Evolutionary conservation across 2,113 vertebrate species (phyloP).

Genomic region (Fregetta grallaria): DNA sequence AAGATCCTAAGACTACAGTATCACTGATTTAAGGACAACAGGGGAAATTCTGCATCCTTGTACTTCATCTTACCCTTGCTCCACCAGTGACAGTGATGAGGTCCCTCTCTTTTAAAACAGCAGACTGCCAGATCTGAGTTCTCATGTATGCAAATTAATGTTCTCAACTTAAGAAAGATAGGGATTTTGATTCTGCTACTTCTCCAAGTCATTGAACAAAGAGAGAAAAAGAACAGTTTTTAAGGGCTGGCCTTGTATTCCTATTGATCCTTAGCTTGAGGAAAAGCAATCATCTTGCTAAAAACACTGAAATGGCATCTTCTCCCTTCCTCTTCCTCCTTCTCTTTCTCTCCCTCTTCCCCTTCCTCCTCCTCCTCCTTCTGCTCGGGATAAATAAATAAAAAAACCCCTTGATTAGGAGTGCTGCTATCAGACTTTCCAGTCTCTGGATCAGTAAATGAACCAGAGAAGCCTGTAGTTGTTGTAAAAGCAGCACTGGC

Average conservation of each 20-base stretch:
- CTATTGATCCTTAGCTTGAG: neutral
- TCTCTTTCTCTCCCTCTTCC: neutral
- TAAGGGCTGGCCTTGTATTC: neutral
- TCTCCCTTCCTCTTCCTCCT: neutral
- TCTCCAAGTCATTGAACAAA: neutral
- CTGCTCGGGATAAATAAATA: neutral
- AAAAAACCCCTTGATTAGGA: neutral
- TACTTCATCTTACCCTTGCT: neutral
- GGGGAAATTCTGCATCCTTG: neutral
- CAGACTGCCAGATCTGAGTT: neutral
- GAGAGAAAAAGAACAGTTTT: neutral
- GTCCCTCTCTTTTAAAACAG: neutral
- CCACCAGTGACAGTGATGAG: neutral
- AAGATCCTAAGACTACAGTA: neutral
- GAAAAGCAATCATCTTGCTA: neutral
- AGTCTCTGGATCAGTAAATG: constrained; percentile 19
- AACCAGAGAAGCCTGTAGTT: neutral
- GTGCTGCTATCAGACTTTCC: neutral
- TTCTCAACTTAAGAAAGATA: neutral
- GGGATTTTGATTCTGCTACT: neutral
- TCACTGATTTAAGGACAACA: neutral
- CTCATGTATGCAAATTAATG: neutral
- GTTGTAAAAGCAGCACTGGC: neutral
- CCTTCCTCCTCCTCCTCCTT: neutral
- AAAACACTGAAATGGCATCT: neutral